phyloP scores from a whole-genome alignment of 2,113 vertebrate genomes.

The Albula glossodonta region DNA sequence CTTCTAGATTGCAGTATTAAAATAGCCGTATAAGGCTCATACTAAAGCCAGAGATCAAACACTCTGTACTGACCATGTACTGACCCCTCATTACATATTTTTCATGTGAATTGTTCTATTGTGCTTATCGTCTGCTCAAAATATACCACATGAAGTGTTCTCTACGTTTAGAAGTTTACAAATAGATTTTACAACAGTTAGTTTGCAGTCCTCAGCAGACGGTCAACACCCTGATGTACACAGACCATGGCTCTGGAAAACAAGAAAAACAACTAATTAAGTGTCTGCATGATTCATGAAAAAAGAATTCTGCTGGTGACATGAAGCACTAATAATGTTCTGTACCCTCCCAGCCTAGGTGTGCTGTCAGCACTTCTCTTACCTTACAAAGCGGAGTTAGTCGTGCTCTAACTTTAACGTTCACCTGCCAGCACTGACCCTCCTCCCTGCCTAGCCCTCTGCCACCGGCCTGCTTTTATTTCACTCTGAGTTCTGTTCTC shows the following conservation, averaged over 20 bases:
- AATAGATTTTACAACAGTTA: neutral
- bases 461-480: conserved; percentile 19
- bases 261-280: neutral
- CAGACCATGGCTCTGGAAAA: neutral
- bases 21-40: neutral
- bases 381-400: too few species aligned
- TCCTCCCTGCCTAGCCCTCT: neutral
- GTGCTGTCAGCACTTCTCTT: neutral
- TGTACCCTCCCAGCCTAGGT: neutral
- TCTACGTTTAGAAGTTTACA: neutral
- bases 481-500: conserved; percentile 35
- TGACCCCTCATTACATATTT: neutral
- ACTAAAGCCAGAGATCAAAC: neutral
- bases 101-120: neutral
- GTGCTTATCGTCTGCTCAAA: neutral
- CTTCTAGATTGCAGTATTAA: neutral
- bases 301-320: neutral
- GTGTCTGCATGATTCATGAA: neutral
- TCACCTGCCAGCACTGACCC: neutral
- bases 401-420: neutral
- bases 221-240: neutral
- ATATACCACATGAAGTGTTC: neutral
- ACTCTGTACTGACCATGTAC: neutral
- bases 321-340: neutral
- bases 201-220: neutral